Conservation (phyloP, 2,888 invertebrate species). For the Gymnosoma rotundatum region DNA sequence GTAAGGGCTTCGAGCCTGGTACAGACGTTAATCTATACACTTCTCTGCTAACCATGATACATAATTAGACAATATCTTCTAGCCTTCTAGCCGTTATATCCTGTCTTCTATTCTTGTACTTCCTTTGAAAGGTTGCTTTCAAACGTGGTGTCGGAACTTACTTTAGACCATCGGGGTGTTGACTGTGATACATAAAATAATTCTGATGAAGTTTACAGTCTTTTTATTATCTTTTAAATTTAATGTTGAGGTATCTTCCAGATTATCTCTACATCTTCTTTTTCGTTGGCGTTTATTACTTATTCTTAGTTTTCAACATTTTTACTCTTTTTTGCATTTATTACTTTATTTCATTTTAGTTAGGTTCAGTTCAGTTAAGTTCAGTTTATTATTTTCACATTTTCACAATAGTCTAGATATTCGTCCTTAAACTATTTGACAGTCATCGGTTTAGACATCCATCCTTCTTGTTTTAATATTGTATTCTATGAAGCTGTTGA, state of each 20-base stretch:
- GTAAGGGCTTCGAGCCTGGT: too few relatives aligned
- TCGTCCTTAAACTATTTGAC: conserved; percentile 61
- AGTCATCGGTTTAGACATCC: conserved; percentile 69
- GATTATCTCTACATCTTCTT: conserved; percentile 22
- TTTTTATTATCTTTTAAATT: neutral
- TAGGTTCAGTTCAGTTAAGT: conserved; percentile 37
- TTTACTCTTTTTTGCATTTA: conserved; percentile 22
- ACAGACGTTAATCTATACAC: too few relatives aligned
- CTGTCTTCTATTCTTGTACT: too few relatives aligned
- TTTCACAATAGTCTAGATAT: conserved; percentile 55
- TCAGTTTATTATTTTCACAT: conserved; percentile 61
- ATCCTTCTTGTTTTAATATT: conserved; percentile 67
- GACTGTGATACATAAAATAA: too few relatives aligned
- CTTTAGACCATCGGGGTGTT: too few relatives aligned
- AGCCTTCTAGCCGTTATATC: too few relatives aligned
- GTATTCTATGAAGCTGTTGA: conserved; percentile 66
- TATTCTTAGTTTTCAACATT: conserved; percentile 41
- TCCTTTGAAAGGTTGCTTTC: too few relatives aligned
- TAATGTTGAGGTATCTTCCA: neutral
- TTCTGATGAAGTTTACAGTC: neutral
- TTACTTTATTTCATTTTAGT: conserved; percentile 37
- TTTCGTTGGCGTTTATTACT: conserved; percentile 50
- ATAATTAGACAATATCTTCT: too few relatives aligned
- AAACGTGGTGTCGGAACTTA: too few relatives aligned
- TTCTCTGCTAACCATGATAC: too few relatives aligned